phyloP scores from a whole-genome alignment of 1,140 invertebrate genomes.

The Archivesica marissinica region DNA sequence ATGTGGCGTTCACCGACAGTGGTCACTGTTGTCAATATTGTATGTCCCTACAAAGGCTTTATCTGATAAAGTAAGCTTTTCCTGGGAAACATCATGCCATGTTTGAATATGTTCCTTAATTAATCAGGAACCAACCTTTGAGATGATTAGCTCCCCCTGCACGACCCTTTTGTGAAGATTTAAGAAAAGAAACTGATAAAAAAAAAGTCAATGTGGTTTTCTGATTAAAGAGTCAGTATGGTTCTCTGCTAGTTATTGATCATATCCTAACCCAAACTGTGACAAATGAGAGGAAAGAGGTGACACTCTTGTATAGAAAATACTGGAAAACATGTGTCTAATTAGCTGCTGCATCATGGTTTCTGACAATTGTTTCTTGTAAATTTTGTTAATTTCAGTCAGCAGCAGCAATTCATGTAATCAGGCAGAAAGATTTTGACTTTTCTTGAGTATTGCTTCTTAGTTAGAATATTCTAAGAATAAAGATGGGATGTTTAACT shows the following conservation, averaged over 20 bases:
- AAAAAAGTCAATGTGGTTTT: no score
- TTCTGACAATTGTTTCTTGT: no score
- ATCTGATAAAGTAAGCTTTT: background rate
- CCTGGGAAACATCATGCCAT: background rate
- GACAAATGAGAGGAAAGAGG: constrained; percentile 31
- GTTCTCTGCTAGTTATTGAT: constrained; percentile 14
- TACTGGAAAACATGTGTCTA: background rate
- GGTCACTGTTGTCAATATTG: background rate
- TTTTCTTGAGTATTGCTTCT: no score
- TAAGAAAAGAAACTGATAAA: constrained; percentile 25
- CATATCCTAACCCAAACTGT: background rate
- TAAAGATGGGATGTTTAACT: no score
- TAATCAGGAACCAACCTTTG: background rate
- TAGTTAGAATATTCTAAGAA: no score
- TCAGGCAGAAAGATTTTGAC: no score
- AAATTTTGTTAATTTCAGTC: no score
- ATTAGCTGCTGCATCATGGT: background rate
- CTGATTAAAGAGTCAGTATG: constrained; percentile 3
- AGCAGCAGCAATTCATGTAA: no score
- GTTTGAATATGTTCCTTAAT: background rate
- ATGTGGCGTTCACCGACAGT: background rate
- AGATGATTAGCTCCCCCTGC: constrained; percentile 2
- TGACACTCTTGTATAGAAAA: background rate
- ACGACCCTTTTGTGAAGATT: constrained; percentile 14
- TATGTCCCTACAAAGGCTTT: background rate